A percentile compares a stretch with the other conserved stretches of the same genome.
These are phyloP conservation scores for Ciconia boyciana DNA, from an alignment of 2,113 vertebrate species.

Conservation along the genomic window DNA sequence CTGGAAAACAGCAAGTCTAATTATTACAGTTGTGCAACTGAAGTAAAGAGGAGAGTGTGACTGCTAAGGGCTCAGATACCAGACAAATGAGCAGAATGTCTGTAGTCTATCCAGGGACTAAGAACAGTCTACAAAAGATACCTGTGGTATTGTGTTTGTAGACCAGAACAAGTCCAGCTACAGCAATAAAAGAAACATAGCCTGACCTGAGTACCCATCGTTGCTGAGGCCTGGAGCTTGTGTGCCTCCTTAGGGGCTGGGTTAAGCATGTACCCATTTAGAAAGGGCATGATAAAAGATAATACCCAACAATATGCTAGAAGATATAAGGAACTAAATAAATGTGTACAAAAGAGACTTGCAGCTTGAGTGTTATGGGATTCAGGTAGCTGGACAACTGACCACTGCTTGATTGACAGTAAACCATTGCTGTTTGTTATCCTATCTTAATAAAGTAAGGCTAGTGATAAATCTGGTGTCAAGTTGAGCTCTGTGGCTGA, in stretches of 20 bases:
- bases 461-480: not conserved
- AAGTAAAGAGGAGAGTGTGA: not conserved
- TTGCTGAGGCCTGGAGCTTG: not conserved
- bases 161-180: not conserved
- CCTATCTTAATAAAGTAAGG: not conserved
- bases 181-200: not conserved
- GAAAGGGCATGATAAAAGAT: not conserved
- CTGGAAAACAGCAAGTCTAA: slow-evolving; percentile 48
- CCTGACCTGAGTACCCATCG: not conserved
- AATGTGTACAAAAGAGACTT: not conserved
- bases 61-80: not conserved
- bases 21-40: slow-evolving; percentile 18
- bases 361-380: not conserved
- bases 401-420: not conserved
- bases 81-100: not conserved
- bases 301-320: not conserved
- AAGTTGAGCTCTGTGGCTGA: not conserved
- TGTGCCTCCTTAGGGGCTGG: not conserved
- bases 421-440: not conserved
- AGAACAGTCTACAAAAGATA: not conserved
- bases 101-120: not conserved
- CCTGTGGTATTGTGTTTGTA: not conserved
- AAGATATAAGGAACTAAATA: not conserved
- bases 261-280: not conserved
- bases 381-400: not conserved